Evolutionary conservation across 1,140 invertebrate species (phyloP).

Genomic region (Drosophila ohnishii): DNA sequence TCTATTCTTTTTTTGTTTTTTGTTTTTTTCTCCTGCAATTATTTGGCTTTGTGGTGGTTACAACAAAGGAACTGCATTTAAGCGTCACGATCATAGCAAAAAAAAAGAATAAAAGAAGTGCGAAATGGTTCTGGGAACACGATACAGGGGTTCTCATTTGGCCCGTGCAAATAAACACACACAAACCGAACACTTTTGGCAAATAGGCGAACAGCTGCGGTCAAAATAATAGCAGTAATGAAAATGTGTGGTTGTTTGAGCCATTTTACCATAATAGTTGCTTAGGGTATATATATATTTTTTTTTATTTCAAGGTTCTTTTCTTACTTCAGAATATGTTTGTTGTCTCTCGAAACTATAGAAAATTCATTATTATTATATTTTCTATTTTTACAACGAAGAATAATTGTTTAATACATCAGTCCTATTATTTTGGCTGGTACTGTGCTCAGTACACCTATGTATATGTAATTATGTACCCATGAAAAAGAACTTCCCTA

Average conservation of each 20-base stretch:
- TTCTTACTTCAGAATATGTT: too few relatives aligned
- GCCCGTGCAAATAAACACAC: slow-evolving; percentile 24
- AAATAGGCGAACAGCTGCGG: neutral
- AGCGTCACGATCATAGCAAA: slow-evolving; percentile 45
- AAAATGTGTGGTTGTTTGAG: neutral
- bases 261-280: neutral
- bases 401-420: too few relatives aligned
- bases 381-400: too few relatives aligned
- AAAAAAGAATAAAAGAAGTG: slow-evolving; percentile 22
- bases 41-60: slow-evolving; percentile 49
- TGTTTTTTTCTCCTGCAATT: slow-evolving; percentile 35
- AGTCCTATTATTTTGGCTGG: neutral
- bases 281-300: too few relatives aligned
- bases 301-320: too few relatives aligned
- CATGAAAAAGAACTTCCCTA: slow-evolving; percentile 20
- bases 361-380: too few relatives aligned
- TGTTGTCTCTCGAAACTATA: too few relatives aligned
- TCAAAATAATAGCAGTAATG: neutral
- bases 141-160: slow-evolving; percentile 25
- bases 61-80: slow-evolving; percentile 48
- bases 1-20: slow-evolving; percentile 24
- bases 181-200: neutral
- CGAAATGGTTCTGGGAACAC: slow-evolving; percentile 46
- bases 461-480: neutral
- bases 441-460: slow-evolving; percentile 1